Percentiles rank a stretch among this genome's conserved stretches.
Evolutionary conservation across 2,797 vertebrate genomes (phyloP).

Genomic region (Chloroceryle inda): DNA sequence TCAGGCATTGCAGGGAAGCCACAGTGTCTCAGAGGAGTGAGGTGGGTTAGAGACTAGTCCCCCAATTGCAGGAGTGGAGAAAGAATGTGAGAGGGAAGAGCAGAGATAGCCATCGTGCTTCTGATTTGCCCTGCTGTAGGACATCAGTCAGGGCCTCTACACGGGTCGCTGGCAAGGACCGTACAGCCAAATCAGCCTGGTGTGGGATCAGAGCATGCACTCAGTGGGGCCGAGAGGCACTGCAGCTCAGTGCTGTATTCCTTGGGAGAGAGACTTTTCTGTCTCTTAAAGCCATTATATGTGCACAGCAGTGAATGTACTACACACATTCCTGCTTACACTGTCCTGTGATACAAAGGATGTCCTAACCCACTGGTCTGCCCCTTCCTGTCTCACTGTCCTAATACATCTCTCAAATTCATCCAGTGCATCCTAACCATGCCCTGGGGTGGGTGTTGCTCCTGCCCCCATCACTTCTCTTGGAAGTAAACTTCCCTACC

Average conservation of each 20-base stretch:
- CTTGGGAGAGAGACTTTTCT: neutral
- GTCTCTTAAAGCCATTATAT: fast-evolving
- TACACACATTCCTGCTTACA: neutral
- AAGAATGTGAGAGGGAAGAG: neutral
- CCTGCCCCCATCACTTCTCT: neutral
- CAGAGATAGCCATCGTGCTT: fast-evolving
- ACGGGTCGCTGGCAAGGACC: neutral
- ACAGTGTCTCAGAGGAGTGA: neutral
- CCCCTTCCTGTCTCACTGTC: neutral
- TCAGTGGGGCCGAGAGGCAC: neutral
- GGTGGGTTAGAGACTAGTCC: neutral
- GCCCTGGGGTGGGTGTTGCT: neutral
- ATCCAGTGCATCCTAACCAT: neutral
- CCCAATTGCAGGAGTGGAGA: fast-evolving
- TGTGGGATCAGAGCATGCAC: fast-evolving
- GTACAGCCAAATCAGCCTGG: neutral
- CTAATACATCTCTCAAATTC: neutral
- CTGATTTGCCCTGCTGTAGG: fast-evolving
- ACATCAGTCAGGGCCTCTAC: fast-evolving
- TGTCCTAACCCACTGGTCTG: neutral
- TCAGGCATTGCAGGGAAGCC: neutral
- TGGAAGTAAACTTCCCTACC: neutral
- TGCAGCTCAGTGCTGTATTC: fast-evolving
- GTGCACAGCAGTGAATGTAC: neutral
- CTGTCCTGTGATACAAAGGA: neutral